Evolutionary conservation across 2,797 vertebrate species (phyloP).

Genomic region (Denticeps clupeoides): DNA sequence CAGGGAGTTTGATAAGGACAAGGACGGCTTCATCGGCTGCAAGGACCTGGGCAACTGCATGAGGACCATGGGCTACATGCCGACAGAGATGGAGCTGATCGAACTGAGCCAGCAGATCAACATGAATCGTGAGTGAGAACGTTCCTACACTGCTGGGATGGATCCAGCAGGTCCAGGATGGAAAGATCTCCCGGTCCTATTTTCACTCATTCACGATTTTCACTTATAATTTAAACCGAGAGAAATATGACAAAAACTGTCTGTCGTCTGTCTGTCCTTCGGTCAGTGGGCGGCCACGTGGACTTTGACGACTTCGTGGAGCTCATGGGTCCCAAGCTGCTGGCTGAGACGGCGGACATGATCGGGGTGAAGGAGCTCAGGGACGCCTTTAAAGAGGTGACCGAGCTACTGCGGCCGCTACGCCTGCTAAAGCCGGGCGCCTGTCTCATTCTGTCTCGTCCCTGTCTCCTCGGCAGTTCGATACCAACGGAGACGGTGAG

Average conservation of each 20-base stretch:
- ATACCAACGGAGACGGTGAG: constrained; percentile 93
- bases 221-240: too few relatives aligned
- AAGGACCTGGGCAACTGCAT: constrained; percentile 95
- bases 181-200: too few relatives aligned
- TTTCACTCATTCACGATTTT: too few relatives aligned
- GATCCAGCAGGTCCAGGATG: too few relatives aligned
- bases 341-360: constrained; percentile 95
- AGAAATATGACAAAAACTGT: too few relatives aligned
- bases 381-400: constrained; percentile 91
- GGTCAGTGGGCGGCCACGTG: constrained; percentile 86
- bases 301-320: constrained; percentile 98
- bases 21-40: constrained; percentile 94
- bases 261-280: constrained; percentile 4
- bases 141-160: too few relatives aligned
- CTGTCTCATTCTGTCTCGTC: not conserved
- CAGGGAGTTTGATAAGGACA: constrained; percentile 95
- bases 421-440: too few relatives aligned
- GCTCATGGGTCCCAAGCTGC: constrained; percentile 93
- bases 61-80: constrained; percentile 98
- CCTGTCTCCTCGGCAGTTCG: constrained; percentile 64
- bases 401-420: too few relatives aligned
- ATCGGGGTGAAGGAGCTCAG: constrained; percentile 92
- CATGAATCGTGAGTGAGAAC: constrained; percentile 96
- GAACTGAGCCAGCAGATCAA: constrained; percentile 96
- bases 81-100: constrained; percentile 95